Evolutionary conservation across 2,797 vertebrate species (phyloP).

Genomic region (Glossophaga mutica): DNA sequence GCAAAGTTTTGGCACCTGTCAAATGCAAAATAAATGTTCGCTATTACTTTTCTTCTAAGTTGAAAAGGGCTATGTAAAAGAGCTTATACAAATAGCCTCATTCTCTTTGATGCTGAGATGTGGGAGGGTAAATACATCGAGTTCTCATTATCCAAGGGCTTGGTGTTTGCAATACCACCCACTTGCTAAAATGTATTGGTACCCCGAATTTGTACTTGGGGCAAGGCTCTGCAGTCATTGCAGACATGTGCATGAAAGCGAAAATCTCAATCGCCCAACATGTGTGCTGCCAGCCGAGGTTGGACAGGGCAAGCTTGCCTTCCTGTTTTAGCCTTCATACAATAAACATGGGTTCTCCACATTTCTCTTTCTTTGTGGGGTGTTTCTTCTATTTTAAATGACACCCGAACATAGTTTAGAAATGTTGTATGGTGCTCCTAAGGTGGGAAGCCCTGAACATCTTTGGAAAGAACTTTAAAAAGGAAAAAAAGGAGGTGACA

Average conservation of each 20-base stretch:
- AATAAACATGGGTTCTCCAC: not conserved
- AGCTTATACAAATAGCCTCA: not conserved
- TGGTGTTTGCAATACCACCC: not conserved
- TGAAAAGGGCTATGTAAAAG: not conserved
- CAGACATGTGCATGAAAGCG: too few species aligned
- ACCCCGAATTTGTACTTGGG: not conserved
- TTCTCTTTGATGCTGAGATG: not conserved
- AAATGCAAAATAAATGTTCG: not conserved
- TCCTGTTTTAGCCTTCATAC: not conserved
- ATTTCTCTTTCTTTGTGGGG: not conserved
- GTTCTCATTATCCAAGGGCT: not conserved
- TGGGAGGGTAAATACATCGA: not conserved
- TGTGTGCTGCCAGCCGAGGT: not conserved
- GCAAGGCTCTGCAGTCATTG: not conserved
- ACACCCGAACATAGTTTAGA: not conserved
- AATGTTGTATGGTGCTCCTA: not conserved
- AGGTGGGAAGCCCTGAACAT: not conserved
- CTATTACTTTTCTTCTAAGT: not conserved
- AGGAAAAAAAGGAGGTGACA: not conserved
- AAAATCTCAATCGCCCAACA: rapidly evolving
- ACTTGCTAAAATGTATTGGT: not conserved
- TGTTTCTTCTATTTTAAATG: not conserved
- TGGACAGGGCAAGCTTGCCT: not conserved
- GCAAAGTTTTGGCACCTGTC: not conserved
- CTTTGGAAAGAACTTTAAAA: not conserved